Conservation (phyloP, 2,113 vertebrate genomes). For the Erythrocebus patas region DNA sequence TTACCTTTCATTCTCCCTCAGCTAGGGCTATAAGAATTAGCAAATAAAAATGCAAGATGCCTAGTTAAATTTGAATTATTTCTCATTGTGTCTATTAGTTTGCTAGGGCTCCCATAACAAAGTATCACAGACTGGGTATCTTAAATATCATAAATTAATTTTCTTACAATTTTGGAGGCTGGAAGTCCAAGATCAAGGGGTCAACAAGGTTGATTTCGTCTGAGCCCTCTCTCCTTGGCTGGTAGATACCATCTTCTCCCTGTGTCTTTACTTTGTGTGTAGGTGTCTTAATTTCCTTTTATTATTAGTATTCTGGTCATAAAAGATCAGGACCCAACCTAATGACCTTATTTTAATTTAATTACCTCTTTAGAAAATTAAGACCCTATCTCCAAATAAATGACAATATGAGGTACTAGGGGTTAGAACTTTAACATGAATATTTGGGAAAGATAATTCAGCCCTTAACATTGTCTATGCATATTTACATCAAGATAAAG, state of each 20-base stretch:
- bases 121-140: neutral
- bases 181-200: neutral
- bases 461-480: neutral
- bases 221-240: neutral
- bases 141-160: neutral
- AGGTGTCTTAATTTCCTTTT: neutral
- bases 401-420: neutral
- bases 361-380: neutral
- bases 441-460: neutral
- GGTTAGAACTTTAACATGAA: neutral
- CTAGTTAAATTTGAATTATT: neutral
- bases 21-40: neutral
- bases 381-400: neutral
- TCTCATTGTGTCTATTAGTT: neutral
- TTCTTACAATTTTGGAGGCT: neutral
- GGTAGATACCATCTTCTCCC: neutral
- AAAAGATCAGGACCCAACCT: neutral
- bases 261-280: neutral
- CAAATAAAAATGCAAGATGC: neutral
- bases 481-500: neutral
- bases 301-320: neutral
- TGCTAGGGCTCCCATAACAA: neutral
- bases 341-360: neutral
- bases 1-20: neutral
- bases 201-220: neutral